A percentile compares a stretch with the other conserved stretches of the same genome.
These are phyloP conservation scores for Euzetes globulus DNA, from an alignment of 2,888 invertebrate genomes.

Conservation along the genomic window DNA sequence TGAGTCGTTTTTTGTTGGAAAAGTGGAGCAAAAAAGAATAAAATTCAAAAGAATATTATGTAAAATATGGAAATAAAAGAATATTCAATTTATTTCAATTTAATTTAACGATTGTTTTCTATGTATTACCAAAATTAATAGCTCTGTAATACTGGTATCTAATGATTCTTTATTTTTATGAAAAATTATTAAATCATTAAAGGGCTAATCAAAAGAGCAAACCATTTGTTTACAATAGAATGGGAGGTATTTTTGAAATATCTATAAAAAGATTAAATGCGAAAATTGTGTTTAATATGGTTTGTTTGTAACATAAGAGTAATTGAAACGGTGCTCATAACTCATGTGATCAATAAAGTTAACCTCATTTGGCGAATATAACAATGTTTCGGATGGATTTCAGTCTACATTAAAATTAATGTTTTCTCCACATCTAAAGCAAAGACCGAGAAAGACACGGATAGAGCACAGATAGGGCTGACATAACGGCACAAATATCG, in stretches of 20 bases:
- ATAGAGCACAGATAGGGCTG: not conserved
- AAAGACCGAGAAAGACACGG: not conserved
- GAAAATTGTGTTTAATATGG: constrained; percentile 4
- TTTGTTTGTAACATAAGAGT: constrained; percentile 8
- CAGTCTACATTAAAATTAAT: constrained; percentile 23
- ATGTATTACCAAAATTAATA: constrained; percentile 1
- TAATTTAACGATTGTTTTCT: not conserved
- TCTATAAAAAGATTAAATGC: not conserved
- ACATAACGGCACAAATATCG: not conserved
- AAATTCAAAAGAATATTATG: not conserved
- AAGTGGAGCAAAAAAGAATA: not conserved
- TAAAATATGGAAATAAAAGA: not conserved
- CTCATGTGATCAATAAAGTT: constrained; percentile 14
- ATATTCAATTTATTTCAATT: not conserved
- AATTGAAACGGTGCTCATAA: constrained; percentile 17
- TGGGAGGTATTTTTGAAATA: not conserved
- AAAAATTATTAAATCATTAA: constrained; percentile 17
- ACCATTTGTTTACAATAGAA: not conserved
- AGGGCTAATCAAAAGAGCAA: constrained; percentile 14
- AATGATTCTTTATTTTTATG: not conserved
- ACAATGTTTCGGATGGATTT: constrained; percentile 9
- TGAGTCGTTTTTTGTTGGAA: not conserved
- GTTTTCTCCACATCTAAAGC: not conserved
- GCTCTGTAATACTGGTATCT: not conserved
- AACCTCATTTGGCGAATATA: constrained; percentile 20